Base-by-base conservation (phyloP, 2,797 vertebrate genomes). In the Xiphorhynchus erythropygius region DNA sequence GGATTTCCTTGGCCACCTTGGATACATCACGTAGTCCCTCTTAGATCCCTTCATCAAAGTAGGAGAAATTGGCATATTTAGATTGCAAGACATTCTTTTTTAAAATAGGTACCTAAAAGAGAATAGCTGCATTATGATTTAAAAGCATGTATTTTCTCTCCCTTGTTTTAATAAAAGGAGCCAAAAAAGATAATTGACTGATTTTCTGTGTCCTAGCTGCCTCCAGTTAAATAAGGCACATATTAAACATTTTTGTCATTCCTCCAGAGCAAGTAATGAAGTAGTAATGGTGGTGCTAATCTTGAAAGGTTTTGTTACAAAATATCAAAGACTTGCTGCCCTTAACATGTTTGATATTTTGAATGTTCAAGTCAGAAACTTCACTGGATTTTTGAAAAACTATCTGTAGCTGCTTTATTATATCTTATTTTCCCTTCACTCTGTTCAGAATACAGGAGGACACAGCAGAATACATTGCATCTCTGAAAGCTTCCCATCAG, bases 401-500 rank as follows among this genome's bases (percentile, higher is more conserved):
- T 49, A 2, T 42, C 41, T 84, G 37, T 78, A 70, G 56, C 53
- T 87, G 64, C 33, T 83, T 67, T 53, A 53, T 28, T 42, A 0
- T 18, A 11, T 77, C 18, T 67, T 52, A 11, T 25, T 73, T 50
- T 85, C 21, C 21, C 68, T 41, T 78, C 52, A 5, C 22, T 27
- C 59, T 91, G 60, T 85, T 27, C 82, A 99, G 99, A 96, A 68
- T 98, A 35, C 97, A 98, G 95, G 97, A 98, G 79, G 97, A 97
- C 16, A 90, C 86, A 37, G 96, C 95, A 70, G 97, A 98, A 94
- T 98, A 98, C 56, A 93, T 98, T 32, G 91, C 97, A 39, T 98
- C 97, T 16, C 91, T 98, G 93, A 98, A 98, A 94, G 97, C 97
- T 33, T 98, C 98, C 47, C 98, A 99, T 91, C 98, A 98, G 60